Conservation (phyloP, 1,140 invertebrate species). For the Atta cephalotes region DNA sequence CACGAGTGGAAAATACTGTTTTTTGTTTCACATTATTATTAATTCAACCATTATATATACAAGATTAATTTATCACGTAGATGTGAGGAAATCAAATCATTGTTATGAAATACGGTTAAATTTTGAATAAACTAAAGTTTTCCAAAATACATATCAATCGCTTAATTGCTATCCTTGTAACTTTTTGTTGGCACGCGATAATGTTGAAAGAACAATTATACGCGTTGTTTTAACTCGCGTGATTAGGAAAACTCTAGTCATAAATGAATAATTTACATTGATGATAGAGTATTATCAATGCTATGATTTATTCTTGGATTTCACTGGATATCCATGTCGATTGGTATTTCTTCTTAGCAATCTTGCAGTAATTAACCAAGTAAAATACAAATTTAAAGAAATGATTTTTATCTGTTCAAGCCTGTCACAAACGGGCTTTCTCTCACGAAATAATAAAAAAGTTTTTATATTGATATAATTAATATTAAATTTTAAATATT, state of each 20-base stretch:
- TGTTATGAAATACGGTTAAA: conserved; percentile 1
- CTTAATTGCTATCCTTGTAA: conserved; percentile 11
- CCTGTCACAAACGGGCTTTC: too few species aligned
- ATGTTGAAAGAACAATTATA: conserved; percentile 45
- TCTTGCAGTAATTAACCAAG: neutral
- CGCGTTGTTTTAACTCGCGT: conserved; percentile 24
- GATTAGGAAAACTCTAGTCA: conserved; percentile 1
- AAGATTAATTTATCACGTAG: conserved; percentile 22
- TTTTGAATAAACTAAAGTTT: conserved; percentile 4
- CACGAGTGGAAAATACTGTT: neutral
- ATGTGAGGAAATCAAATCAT: neutral
- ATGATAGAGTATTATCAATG: neutral
- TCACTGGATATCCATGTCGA: neutral
- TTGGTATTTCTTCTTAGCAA: neutral
- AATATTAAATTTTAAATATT: conserved; percentile 6
- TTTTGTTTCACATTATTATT: conserved; percentile 9
- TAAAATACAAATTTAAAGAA: neutral
- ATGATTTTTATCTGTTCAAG: neutral
- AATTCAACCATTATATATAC: neutral
- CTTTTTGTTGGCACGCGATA: conserved; percentile 10
- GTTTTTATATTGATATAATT: neutral
- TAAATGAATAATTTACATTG: conserved; percentile 18
- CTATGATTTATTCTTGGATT: neutral
- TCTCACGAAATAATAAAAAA: neutral
- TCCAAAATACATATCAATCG: conserved; percentile 24